Conservation (phyloP, 2,888 invertebrate species). For the Ormyrus pomaceus region DNA sequence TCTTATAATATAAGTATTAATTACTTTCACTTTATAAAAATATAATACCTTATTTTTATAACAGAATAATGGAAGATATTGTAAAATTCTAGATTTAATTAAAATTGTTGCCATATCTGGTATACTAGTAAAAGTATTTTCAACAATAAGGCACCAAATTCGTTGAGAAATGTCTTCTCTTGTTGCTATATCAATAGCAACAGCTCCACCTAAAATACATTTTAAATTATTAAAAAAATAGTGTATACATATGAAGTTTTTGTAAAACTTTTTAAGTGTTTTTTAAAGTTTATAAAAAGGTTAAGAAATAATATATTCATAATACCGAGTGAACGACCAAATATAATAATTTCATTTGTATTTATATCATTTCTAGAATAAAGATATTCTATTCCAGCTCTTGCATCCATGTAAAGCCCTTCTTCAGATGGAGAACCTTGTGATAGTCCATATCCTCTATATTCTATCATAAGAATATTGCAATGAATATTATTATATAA, state of each 20-base stretch:
- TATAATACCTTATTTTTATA: slow-evolving; percentile 92
- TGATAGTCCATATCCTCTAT: slow-evolving; percentile 95
- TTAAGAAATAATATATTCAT: too few relatives aligned
- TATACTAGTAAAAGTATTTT: slow-evolving; percentile 97
- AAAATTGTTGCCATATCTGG: slow-evolving; percentile 93
- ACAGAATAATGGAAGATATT: slow-evolving; percentile 87
- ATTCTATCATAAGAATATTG: slow-evolving; percentile 95
- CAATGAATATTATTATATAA: slow-evolving; percentile 88
- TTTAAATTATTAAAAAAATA: slow-evolving; percentile 3
- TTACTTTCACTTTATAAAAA: background rate
- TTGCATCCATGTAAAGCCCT: slow-evolving; percentile 92
- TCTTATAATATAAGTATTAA: too few relatives aligned
- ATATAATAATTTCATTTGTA: slow-evolving; percentile 88
- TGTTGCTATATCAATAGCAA: slow-evolving; percentile 91
- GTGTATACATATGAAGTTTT: background rate
- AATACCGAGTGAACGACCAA: slow-evolving; percentile 90
- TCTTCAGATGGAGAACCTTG: slow-evolving; percentile 91
- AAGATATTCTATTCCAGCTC: slow-evolving; percentile 91
- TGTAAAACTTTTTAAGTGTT: background rate
- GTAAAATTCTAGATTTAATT: slow-evolving; percentile 84
- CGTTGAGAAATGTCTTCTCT: slow-evolving; percentile 85
- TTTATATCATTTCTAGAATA: slow-evolving; percentile 89
- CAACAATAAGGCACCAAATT: slow-evolving; percentile 91
- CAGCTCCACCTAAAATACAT: slow-evolving; percentile 85
- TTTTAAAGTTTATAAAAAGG: too few relatives aligned